Conservation (phyloP, 2,888 invertebrate species). For the Aricia artaxerxes region DNA sequence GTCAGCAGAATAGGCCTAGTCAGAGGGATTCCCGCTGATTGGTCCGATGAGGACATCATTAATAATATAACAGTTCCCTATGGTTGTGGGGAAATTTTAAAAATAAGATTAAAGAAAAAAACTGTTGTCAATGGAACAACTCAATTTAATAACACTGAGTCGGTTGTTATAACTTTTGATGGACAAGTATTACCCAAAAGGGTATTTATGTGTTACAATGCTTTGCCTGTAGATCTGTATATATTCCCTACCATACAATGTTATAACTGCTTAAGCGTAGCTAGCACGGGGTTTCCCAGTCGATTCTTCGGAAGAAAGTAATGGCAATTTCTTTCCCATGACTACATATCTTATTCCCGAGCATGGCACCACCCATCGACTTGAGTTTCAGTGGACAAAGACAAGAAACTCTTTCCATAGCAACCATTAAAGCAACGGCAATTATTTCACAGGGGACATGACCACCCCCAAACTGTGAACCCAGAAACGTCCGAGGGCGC, state of each 20-base stretch:
- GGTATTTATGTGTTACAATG: not conserved
- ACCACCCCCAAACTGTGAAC: too few species aligned
- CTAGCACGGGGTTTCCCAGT: too few species aligned
- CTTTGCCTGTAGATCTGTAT: constrained; percentile 35
- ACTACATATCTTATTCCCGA: too few species aligned
- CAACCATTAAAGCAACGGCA: too few species aligned
- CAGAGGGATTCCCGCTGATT: not conserved
- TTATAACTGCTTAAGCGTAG: constrained; percentile 27
- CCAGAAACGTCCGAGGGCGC: too few species aligned
- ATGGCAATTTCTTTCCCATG: too few species aligned
- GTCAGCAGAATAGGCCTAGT: not conserved
- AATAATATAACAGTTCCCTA: not conserved
- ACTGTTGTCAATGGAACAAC: not conserved
- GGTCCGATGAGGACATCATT: not conserved
- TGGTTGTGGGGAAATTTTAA: not conserved
- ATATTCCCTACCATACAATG: constrained; percentile 39
- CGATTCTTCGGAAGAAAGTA: too few species aligned
- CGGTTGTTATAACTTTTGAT: not conserved
- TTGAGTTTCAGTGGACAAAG: too few species aligned
- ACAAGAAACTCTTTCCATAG: too few species aligned
- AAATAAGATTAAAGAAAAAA: constrained; percentile 1
- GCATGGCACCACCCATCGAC: too few species aligned
- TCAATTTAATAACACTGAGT: not conserved
- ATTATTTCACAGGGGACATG: too few species aligned
- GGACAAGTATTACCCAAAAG: not conserved